These are phyloP conservation scores for Zaprionus nigranus DNA, from an alignment of 1,140 invertebrate species.

Conservation along the genomic window DNA sequence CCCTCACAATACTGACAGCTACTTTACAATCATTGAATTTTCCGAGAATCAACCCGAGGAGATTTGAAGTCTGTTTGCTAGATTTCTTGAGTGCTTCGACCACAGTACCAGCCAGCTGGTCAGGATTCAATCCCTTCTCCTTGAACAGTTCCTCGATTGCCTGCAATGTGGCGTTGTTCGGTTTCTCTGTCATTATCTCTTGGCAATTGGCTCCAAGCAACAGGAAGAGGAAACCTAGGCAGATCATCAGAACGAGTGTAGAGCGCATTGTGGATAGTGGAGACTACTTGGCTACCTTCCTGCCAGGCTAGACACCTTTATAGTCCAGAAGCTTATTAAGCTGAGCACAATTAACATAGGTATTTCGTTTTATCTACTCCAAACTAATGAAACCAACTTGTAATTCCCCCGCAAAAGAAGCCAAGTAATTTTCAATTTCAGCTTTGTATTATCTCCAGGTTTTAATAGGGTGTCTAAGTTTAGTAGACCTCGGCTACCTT, in stretches of 20 bases:
- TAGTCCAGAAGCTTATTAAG: not conserved
- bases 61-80: not conserved
- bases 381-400: not conserved
- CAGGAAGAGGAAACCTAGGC: not conserved
- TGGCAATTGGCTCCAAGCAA: not conserved
- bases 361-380: not conserved
- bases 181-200: too few species aligned
- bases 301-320: not conserved
- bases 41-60: not conserved
- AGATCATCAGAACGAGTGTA: not conserved
- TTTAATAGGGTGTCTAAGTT: not conserved
- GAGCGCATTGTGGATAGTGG: not conserved
- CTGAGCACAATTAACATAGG: not conserved
- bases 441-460: not conserved
- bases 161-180: too few species aligned
- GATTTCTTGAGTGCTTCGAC: not conserved
- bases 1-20: not conserved
- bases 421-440: not conserved
- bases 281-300: not conserved
- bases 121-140: not conserved
- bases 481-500: slow-evolving; percentile 39
- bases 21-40: not conserved
- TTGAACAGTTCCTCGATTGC: not conserved
- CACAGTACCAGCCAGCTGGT: not conserved
- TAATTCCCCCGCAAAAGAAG: not conserved